phyloP scores from a whole-genome alignment of 1,140 invertebrate genomes.

The Tenebrio molitor region DNA sequence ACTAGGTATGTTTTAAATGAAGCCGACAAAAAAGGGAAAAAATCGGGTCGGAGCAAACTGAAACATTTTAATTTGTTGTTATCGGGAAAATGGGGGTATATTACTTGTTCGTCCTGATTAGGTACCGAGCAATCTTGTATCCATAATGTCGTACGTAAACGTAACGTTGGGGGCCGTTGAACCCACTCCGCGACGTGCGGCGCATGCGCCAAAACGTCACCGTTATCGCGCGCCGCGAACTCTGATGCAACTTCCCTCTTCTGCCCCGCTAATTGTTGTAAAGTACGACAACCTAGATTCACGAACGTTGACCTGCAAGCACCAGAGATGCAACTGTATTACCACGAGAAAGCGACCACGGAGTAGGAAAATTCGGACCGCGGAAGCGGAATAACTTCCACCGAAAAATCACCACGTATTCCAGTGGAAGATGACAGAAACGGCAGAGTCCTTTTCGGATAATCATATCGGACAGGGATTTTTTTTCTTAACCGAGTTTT shows the following conservation, averaged over 20 bases:
- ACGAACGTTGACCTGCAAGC: constrained; percentile 54
- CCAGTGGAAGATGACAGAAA: too few species aligned
- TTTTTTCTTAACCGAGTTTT: constrained; percentile 27
- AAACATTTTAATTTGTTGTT: too few species aligned
- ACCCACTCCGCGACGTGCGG: constrained; percentile 47
- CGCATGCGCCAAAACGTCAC: constrained; percentile 55
- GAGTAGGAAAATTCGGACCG: too few species aligned
- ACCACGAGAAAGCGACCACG: too few species aligned
- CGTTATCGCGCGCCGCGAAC: constrained; percentile 54
- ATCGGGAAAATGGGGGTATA: constrained; percentile 48
- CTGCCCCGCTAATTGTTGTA: constrained; percentile 50
- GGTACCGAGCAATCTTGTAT: constrained; percentile 53
- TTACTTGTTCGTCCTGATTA: constrained; percentile 53
- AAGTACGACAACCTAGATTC: constrained; percentile 62
- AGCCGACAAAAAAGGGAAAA: neutral
- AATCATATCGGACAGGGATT: constrained; percentile 16
- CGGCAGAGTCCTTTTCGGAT: too few species aligned
- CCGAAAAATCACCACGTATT: too few species aligned
- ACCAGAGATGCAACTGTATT: constrained; percentile 4
- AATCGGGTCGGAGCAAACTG: neutral
- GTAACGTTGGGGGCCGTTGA: constrained; percentile 50
- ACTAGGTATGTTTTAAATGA: neutral
- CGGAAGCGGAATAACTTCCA: too few species aligned
- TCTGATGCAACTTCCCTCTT: constrained; percentile 42
- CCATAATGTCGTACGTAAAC: constrained; percentile 22